Conservation (phyloP, 2,797 vertebrate species). For the Lithobates sylvaticus region DNA sequence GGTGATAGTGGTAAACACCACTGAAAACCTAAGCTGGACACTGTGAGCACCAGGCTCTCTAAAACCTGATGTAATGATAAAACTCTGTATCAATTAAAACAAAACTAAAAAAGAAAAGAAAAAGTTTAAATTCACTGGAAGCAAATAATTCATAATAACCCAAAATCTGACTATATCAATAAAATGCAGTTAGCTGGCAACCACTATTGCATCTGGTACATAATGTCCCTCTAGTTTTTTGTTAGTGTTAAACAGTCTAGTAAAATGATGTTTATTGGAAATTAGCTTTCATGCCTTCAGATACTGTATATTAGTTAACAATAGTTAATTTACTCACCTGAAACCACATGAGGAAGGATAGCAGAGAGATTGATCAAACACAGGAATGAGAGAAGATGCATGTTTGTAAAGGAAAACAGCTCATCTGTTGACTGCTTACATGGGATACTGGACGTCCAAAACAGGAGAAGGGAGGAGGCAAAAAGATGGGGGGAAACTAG, state of each 20-base stretch:
- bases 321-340: constrained; percentile 39
- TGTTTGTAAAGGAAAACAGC: constrained; percentile 19
- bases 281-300: neutral
- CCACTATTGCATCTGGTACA: neutral
- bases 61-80: no score
- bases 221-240: neutral
- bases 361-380: neutral
- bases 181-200: neutral
- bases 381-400: constrained; percentile 19
- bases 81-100: no score
- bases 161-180: neutral
- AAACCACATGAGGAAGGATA: constrained; percentile 30
- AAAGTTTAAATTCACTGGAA: no score
- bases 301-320: neutral
- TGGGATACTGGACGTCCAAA: constrained; percentile 15
- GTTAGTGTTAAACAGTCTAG: neutral
- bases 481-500: constrained; percentile 14
- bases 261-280: neutral
- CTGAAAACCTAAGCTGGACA: no score
- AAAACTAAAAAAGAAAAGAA: no score
- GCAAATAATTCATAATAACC: no score
- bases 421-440: constrained; percentile 7
- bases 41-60: no score
- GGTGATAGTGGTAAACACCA: no score
- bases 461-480: constrained; percentile 21